Evolutionary conservation across 37 sponge, comb jelly and placozoan species (phyloP), one percentile per base, ranked within the genome.

Genomic region (Aplysina aerophoba): DNA sequence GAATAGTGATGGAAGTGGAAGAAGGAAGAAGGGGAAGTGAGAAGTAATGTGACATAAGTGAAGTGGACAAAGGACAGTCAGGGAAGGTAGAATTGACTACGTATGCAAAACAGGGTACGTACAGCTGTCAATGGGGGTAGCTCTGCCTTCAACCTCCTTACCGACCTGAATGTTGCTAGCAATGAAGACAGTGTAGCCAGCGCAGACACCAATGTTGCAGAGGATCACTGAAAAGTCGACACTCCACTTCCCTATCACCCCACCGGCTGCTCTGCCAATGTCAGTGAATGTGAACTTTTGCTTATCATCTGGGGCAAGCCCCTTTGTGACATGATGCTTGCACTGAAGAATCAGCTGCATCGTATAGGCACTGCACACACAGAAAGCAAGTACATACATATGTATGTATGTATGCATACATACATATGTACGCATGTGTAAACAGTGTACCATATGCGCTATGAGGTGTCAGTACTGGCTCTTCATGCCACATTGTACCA

Each of bases 181-280:
- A 36, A 93, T 93, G 80, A 93, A 93, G 66, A 93, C 84, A 87
- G 88, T 93, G 67, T 93, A 93, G 19, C 89, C 94, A 57, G 94
- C 94, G 82, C 91, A 93, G 35, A 93, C 91, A 17, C 94, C 94
- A 6, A 93, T 79, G 72, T 93, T 90, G 63, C 94, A 93, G 69
- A 82, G 74, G 36, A 93, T 66, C 35, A 93, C 94, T 12, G 94
- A 82, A 14, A 93, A 59, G 34, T 93, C 81, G 0, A 93, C 94
- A 40, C 80, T 55, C 90, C 90, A 88, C 69, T 85, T 85, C 21
- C 94, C 94, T 65, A 84, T 8, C 3, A 41, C 50, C 5, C 94
- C 94, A 21, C 86, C 69, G 4, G 88, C 88, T 20, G 22, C 20
- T 17, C 78, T 19, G 6, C 94, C 94, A 21, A 93, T 27, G 25